Base-by-base conservation (phyloP, 2,113 vertebrate species). In the Loxodonta africana region DNA sequence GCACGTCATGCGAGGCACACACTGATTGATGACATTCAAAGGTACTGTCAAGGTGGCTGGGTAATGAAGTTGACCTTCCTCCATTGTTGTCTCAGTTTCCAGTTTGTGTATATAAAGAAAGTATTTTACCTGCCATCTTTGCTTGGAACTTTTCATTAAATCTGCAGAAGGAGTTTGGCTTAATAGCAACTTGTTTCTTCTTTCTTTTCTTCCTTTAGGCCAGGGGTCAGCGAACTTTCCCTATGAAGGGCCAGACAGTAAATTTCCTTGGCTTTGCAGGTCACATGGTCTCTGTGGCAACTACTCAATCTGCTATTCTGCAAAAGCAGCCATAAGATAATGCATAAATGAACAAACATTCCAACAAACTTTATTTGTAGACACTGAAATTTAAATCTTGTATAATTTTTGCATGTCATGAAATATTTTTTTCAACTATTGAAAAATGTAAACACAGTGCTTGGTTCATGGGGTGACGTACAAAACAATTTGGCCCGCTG, bases 1-100 rank as follows among this genome's bases (percentile, higher is more conserved):
- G 93, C 83, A 62, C 2, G 7, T 89, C 76, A 60, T 5, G 95
- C 2, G 3, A 78, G 17, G 86, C 90, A 53, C 86, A 25, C 83
- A 0, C 0, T 44, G 94, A 69, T 44, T 30, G 96, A 98, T 96
- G 95, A 83, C 96, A 51, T 96, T 92, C 84, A 77, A 95, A 97
- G 97, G 73, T n/a, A 44, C 97, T 33, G 5, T 95, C 96, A 63
- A 46, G 21, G 87, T 95, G 95, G 87, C 60, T 82, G 92, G 96
- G 97, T 88, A 97, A 95, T 91, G 77, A 30, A 10, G 6, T 82
- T 97, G 97, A 97, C 97, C 97, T 97, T 97, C 91, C 95, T 73
- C 78, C 87, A 6, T 87, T 6, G 2, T 85, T 89, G 87, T 95
- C 93, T 97, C 92, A 12, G 53, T 87, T 94, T 89, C 69, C 78